Conservation (phyloP, 1,140 invertebrate species). For the Tetramorium parvispinum region DNA sequence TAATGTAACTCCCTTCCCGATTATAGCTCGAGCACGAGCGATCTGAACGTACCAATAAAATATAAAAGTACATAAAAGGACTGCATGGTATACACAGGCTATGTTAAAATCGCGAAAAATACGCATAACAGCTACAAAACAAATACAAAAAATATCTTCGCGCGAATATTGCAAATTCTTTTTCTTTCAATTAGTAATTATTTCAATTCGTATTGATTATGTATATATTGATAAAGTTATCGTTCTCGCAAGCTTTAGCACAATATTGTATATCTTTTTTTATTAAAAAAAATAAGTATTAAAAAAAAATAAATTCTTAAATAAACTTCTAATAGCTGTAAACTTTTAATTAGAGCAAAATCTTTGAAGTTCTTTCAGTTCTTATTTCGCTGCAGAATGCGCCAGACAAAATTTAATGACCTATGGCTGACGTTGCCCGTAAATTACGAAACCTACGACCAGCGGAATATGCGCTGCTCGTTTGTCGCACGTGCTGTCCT, state of each 20-base stretch:
- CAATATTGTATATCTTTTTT: background rate
- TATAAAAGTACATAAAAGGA: background rate
- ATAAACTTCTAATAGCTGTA: background rate
- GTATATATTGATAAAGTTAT: background rate
- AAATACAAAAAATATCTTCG: background rate
- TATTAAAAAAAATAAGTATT: background rate
- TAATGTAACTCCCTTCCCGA: conserved; percentile 50
- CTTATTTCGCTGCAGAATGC: conserved; percentile 25
- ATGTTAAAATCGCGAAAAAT: background rate
- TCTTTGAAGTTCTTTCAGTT: conserved; percentile 32
- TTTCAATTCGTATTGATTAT: background rate
- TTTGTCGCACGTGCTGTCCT: conserved; percentile 57
- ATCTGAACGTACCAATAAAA: conserved; percentile 6
- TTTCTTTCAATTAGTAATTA: background rate
- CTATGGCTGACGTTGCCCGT: conserved; percentile 46
- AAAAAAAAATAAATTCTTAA: background rate
- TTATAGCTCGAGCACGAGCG: conserved; percentile 29
- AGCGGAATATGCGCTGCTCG: conserved; percentile 44
- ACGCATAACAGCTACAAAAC: background rate
- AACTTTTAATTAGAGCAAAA: conserved; percentile 35
- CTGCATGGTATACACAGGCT: background rate
- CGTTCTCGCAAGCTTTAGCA: background rate
- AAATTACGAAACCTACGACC: conserved; percentile 60
- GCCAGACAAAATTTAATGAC: conserved; percentile 58
- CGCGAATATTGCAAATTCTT: background rate